Conservation (phyloP, 2,888 invertebrate genomes). For the Aleiodes testaceus region DNA sequence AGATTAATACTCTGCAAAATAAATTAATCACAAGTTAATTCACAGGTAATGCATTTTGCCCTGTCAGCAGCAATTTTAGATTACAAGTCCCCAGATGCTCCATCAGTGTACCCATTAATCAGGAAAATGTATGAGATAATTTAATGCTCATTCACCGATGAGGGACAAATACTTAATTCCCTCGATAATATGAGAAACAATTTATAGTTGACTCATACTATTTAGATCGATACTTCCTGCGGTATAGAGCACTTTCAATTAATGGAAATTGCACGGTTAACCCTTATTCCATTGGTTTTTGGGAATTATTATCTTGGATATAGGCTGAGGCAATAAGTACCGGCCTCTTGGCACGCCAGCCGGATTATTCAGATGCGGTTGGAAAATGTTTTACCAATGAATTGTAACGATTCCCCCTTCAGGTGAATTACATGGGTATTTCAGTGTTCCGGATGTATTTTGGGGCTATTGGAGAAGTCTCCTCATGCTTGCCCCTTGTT, state of each 20-base stretch:
- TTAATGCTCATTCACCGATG: slow-evolving; percentile 23
- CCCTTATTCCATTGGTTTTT: slow-evolving; percentile 2
- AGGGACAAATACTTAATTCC: slow-evolving; percentile 1
- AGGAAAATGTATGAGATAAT: slow-evolving; percentile 39
- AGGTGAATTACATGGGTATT: slow-evolving; percentile 6
- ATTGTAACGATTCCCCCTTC: slow-evolving; percentile 11
- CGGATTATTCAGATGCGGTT: slow-evolving; percentile 54
- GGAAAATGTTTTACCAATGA: slow-evolving; percentile 25
- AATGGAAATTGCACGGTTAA: slow-evolving; percentile 12
- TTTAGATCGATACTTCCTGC: too few relatives aligned
- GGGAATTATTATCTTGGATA: slow-evolving; percentile 36
- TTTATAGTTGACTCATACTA: background rate
- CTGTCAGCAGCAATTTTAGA: background rate
- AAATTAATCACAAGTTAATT: background rate
- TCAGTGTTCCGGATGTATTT: background rate
- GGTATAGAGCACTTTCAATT: background rate
- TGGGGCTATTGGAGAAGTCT: background rate
- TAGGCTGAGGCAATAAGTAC: slow-evolving; percentile 14
- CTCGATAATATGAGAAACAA: slow-evolving; percentile 8
- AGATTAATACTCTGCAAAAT: slow-evolving; percentile 7
- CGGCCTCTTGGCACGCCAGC: slow-evolving; percentile 51
- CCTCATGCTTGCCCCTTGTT: too few relatives aligned
- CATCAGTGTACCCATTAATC: slow-evolving; percentile 53
- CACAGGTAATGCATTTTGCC: slow-evolving; percentile 16
- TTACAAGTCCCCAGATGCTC: slow-evolving; percentile 21